Base-by-base conservation (phyloP, 2,888 invertebrate genomes). In the Eupithecia pulchellata region DNA sequence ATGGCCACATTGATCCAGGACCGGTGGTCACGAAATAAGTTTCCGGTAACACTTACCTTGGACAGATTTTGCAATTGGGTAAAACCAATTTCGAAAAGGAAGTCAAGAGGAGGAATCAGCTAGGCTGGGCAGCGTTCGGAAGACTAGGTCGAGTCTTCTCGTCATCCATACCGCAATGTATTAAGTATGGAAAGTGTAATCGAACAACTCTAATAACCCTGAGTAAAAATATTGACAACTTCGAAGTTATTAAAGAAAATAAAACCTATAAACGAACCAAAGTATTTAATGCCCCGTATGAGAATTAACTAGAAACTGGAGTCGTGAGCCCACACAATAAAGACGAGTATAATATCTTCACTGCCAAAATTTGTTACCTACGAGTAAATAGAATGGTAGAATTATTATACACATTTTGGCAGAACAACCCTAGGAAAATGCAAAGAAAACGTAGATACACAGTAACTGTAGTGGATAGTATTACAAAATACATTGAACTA, bases 371-470 rank as follows among this genome's bases (percentile, higher is more conserved):
- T 13, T 34, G 11, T 34, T 60, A 20, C 60, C 5, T 60, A 20
- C 60, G 13, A 60, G 32, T 3, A 47, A 47, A 60, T 34, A 60
- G 34, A 25, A 34, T 20, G 20, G 32, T 60, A 30, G 60, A 60
- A 34, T 36, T 36, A 61, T 20, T 25, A n/a, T 25, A 61, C 61
- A 61, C 17, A 57, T 36, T 25, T 61, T 34, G 61, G 61, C 61
- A 61, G 25, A n/a, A 36, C n/a, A 32, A 34, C 8, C 25, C 34
- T 25, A 14, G 9, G 34, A 30, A 58, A 32, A 32, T n/a, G 29
- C 25, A 34, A 61, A 61, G 61, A 61, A 61, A 61, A 61, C 34
- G 61, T 61, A n/a, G n/a, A n/a, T n/a, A 36, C 27, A 57, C 17
- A 57, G 6, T 29, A 2, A 17, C 34, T 36, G 11, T 61, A 30